These are phyloP conservation scores for Eledone cirrhosa DNA, from an alignment of 2,888 invertebrate genomes.

Conservation along the genomic window DNA sequence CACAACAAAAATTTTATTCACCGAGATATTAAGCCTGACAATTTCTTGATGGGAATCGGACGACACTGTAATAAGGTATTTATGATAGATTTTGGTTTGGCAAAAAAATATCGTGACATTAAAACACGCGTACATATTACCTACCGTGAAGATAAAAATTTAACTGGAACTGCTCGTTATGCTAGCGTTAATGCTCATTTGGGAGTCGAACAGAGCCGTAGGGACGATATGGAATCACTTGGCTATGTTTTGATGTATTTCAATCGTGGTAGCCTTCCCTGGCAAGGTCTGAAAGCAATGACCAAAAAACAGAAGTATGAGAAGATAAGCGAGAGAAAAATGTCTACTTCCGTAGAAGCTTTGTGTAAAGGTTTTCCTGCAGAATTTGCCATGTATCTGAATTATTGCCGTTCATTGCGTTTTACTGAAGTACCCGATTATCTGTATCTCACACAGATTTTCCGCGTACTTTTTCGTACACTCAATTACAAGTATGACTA, in stretches of 20 bases:
- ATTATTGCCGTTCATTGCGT: conserved; percentile 96
- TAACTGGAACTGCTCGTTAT: conserved; percentile 75
- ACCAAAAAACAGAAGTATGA: conserved; percentile 99
- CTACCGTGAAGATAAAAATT: conserved; percentile 74
- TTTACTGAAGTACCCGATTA: conserved; percentile 99
- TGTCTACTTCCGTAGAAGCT: conserved; percentile 98
- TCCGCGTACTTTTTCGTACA: conserved; percentile 98
- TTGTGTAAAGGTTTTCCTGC: conserved; percentile 99
- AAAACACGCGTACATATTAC: conserved; percentile 90
- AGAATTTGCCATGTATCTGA: conserved; percentile 99
- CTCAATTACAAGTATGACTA: conserved; percentile 99
- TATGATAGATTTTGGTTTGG: conserved; percentile 98
- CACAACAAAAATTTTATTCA: conserved; percentile 99
- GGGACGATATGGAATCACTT: conserved; percentile 99
- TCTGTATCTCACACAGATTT: conserved; percentile 98
- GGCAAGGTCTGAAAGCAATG: conserved; percentile 96
- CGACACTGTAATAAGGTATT: conserved; percentile 74
- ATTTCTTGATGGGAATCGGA: conserved; percentile 71
- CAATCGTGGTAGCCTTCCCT: conserved; percentile 90
- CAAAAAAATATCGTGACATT: conserved; percentile 97
- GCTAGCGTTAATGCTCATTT: conserved; percentile 99
- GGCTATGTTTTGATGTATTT: conserved; percentile 99
- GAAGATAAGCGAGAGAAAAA: conserved; percentile 99
- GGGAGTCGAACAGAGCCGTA: conserved; percentile 96
- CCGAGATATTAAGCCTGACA: conserved; percentile 74